Evolutionary conservation across 2,797 vertebrate genomes (phyloP).

Genomic region (Sebastes taczanowskii): DNA sequence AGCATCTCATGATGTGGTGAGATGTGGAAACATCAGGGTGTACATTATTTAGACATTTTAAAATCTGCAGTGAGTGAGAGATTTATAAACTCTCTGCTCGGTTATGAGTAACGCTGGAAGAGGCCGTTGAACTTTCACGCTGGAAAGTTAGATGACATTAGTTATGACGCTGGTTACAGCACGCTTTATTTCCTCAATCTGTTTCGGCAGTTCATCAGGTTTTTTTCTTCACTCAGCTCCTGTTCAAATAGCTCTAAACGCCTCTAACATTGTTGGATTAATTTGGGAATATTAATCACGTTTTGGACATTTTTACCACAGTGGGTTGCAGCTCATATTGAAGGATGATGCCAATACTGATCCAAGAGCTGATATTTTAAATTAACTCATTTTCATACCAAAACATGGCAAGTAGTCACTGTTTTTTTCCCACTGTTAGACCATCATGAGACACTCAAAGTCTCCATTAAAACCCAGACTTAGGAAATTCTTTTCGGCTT

Average conservation of each 20-base stretch:
- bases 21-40: slow-evolving; percentile 69
- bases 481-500: slow-evolving; percentile 43
- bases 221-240: slow-evolving; percentile 28
- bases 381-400: slow-evolving; percentile 23
- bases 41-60: slow-evolving; percentile 55
- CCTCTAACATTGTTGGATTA: slow-evolving; percentile 12
- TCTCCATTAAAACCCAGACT: slow-evolving; percentile 31
- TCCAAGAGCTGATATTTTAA: slow-evolving; percentile 26
- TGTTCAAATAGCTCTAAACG: neutral
- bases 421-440: slow-evolving; percentile 11
- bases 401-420: slow-evolving; percentile 11
- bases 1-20: slow-evolving; percentile 53
- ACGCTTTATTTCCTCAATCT: slow-evolving; percentile 33
- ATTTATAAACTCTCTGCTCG: slow-evolving; percentile 62
- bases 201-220: neutral
- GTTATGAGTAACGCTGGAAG: slow-evolving; percentile 52
- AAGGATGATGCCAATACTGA: slow-evolving; percentile 10
- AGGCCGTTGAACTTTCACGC: slow-evolving; percentile 18
- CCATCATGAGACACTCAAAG: slow-evolving; percentile 37
- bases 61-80: slow-evolving; percentile 62
- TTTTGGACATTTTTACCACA: slow-evolving; percentile 21
- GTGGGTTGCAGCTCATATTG: slow-evolving; percentile 8
- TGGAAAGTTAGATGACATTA: slow-evolving; percentile 61
- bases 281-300: slow-evolving; percentile 9
- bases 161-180: slow-evolving; percentile 33